Percentiles rank a stretch among this genome's conserved stretches.
These are phyloP conservation scores for Caranx ignobilis DNA, from an alignment of 2,113 vertebrate genomes.

Conservation along the genomic window DNA sequence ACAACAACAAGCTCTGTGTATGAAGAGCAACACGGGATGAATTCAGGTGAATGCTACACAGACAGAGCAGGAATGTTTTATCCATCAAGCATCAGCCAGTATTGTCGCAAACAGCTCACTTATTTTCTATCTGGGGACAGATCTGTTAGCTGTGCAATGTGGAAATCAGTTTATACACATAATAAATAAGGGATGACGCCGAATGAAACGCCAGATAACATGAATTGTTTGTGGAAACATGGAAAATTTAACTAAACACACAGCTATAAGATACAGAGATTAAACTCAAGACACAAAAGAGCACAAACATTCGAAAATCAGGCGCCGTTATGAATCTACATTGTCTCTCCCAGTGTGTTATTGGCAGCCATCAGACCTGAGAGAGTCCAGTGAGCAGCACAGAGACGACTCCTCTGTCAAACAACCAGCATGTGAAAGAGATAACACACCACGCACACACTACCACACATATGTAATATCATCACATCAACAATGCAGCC, in stretches of 20 bases:
- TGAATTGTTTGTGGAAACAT: constrained; percentile 44
- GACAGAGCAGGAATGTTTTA: constrained; percentile 9
- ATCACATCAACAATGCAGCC: constrained; percentile 48
- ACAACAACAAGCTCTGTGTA: background rate
- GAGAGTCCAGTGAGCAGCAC: constrained; percentile 37
- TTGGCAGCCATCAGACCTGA: constrained; percentile 24
- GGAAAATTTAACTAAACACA: constrained; percentile 19
- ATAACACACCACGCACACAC: constrained; percentile 14
- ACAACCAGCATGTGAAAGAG: constrained; percentile 9
- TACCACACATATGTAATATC: constrained; percentile 22
- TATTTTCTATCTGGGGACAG: constrained; percentile 1
- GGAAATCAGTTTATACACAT: constrained; percentile 43
- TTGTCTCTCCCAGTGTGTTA: constrained; percentile 9
- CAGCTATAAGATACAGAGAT: background rate
- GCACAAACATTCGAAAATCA: constrained; percentile 28
- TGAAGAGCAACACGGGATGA: constrained; percentile 1
- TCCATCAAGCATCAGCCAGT: background rate
- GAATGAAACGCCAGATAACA: constrained; percentile 29
- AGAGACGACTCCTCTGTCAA: constrained; percentile 42
- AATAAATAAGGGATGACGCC: constrained; percentile 39
- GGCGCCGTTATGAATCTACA: constrained; percentile 21
- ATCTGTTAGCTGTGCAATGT: constrained; percentile 29
- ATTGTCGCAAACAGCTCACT: constrained; percentile 6
- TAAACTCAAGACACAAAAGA: constrained; percentile 26
- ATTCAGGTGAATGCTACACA: constrained; percentile 24